A percentile compares a stretch with the other conserved stretches of the same genome.
These are phyloP conservation scores for Delphinus delphis DNA, from an alignment of 2,113 vertebrate species.

Conservation along the genomic window DNA sequence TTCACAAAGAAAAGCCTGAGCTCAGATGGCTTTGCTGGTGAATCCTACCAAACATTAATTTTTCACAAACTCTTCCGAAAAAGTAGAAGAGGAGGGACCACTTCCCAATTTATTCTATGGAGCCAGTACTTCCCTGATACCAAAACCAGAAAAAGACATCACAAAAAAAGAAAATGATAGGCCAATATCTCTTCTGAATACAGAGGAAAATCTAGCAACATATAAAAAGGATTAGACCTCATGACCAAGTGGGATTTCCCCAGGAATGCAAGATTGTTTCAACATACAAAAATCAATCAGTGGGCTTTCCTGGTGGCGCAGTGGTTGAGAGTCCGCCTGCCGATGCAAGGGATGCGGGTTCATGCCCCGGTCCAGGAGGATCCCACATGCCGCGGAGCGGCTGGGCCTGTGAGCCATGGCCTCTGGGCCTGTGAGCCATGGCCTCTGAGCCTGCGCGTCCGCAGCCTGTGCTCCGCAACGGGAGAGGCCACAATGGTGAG, in stretches of 20 bases:
- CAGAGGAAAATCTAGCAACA: not conserved
- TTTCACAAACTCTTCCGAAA: not conserved
- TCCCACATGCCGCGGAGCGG: too few species aligned
- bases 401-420: too few species aligned
- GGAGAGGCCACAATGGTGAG: too few species aligned
- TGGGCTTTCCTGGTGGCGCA: too few species aligned
- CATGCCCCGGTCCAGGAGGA: too few species aligned
- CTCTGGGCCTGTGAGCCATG: fast-evolving
- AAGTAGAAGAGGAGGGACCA: not conserved
- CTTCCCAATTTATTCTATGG: not conserved
- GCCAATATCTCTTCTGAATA: not conserved
- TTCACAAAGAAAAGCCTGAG: not conserved
- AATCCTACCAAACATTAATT: not conserved
- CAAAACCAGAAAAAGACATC: not conserved
- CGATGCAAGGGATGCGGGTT: fast-evolving
- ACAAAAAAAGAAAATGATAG: not conserved
- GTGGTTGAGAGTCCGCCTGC: too few species aligned
- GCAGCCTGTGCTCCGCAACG: too few species aligned
- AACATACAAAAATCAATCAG: not conserved
- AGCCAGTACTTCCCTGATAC: not conserved
- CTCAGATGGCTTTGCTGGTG: not conserved
- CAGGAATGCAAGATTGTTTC: not conserved
- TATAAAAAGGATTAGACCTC: not conserved
- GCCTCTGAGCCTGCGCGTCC: too few species aligned
- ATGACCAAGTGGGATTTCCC: not conserved